Evolutionary conservation across 1,140 invertebrate species (phyloP).

Genomic region (Tachypleus tridentatus): DNA sequence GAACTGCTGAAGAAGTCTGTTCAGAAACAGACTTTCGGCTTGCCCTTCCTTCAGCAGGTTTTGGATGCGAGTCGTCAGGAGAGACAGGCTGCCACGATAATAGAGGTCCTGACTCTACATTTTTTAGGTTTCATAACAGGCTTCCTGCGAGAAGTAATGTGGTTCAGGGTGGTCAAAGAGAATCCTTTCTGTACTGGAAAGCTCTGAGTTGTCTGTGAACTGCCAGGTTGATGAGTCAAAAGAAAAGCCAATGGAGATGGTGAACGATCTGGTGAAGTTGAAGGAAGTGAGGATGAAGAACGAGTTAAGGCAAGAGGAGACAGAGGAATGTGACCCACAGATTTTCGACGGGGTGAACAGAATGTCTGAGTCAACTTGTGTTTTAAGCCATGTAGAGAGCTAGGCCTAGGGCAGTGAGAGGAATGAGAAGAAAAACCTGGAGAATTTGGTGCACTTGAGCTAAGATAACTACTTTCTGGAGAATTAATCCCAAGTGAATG

Average conservation of each 20-base stretch:
- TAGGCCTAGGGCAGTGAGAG: slow-evolving; percentile 65
- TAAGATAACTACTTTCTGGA: slow-evolving; percentile 49
- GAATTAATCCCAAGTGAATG: slow-evolving; percentile 37
- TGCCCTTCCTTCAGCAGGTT: too few relatives aligned
- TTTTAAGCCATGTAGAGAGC: slow-evolving; percentile 86
- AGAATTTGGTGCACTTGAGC: slow-evolving; percentile 47
- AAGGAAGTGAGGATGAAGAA: slow-evolving; percentile 80
- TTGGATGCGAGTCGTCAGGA: too few relatives aligned
- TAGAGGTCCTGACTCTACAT: too few relatives aligned
- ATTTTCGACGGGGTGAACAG: slow-evolving; percentile 70
- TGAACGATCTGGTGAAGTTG: slow-evolving; percentile 65
- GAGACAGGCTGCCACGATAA: too few relatives aligned
- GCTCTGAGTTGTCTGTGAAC: too few relatives aligned
- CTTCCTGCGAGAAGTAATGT: too few relatives aligned
- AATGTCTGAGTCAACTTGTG: slow-evolving; percentile 68
- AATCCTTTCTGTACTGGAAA: too few relatives aligned
- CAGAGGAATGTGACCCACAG: slow-evolving; percentile 87
- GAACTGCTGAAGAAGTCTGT: too few relatives aligned
- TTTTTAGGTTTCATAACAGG: too few relatives aligned
- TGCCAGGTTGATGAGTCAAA: too few relatives aligned
- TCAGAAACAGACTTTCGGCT: too few relatives aligned
- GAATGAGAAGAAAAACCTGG: slow-evolving; percentile 38
- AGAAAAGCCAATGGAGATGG: slow-evolving; percentile 69
- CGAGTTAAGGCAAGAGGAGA: slow-evolving; percentile 90
- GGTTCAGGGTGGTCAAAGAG: too few relatives aligned